phyloP scores from a whole-genome alignment of 2,797 vertebrate species.

The Malacoraja senta region DNA sequence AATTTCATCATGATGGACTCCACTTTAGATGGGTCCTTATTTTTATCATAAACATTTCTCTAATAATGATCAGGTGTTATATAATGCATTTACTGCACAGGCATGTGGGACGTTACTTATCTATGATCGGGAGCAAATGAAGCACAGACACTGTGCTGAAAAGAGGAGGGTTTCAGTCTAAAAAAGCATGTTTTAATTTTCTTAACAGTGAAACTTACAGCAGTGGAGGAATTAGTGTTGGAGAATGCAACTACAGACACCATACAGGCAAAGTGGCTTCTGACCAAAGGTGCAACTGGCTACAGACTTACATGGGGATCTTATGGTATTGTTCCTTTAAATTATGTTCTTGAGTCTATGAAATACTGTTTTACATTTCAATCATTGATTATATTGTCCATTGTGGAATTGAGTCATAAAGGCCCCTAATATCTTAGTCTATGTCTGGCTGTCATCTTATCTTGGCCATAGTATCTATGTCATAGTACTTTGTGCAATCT shows the following conservation, averaged over 20 bases:
- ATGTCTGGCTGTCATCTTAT: too few species aligned
- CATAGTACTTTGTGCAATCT: too few species aligned
- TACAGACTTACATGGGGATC: slow-evolving; percentile 80
- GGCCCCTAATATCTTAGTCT: not conserved
- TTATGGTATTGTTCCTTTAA: slow-evolving; percentile 54
- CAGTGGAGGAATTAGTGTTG: slow-evolving; percentile 65
- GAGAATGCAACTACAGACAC: slow-evolving; percentile 78
- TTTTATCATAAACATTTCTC: not conserved
- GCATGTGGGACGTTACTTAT: not conserved
- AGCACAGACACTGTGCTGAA: not conserved
- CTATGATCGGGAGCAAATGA: not conserved
- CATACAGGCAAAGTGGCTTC: slow-evolving; percentile 69
- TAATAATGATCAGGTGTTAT: not conserved
- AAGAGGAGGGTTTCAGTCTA: not conserved
- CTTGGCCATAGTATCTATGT: too few species aligned
- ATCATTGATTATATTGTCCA: not conserved
- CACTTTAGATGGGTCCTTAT: too few species aligned
- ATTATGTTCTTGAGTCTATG: not conserved
- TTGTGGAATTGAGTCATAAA: not conserved
- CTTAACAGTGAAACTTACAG: slow-evolving; percentile 68
- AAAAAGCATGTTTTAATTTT: not conserved
- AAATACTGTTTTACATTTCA: not conserved
- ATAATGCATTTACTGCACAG: not conserved
- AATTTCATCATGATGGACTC: too few species aligned
- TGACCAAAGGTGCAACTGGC: slow-evolving; percentile 71